Evolutionary conservation across 2,888 invertebrate genomes (phyloP).

Genomic region (Agrochola macilenta): DNA sequence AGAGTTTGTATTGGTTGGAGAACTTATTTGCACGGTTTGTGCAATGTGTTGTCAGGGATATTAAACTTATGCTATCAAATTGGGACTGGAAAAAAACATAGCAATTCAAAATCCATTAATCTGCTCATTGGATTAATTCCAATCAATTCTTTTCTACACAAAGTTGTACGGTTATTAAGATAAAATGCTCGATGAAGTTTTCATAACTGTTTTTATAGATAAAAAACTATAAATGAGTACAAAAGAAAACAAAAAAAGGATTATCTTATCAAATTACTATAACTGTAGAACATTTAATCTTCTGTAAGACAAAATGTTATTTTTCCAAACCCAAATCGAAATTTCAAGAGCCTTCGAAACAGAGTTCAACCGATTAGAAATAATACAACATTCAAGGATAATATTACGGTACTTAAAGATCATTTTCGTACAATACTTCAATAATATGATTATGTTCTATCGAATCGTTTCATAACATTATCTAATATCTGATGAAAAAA

Average conservation of each 20-base stretch:
- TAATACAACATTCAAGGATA: constrained; percentile 34
- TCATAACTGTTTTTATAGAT: neutral
- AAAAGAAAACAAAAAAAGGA: neutral
- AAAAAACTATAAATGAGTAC: neutral
- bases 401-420: constrained; percentile 37
- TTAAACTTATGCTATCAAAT: neutral
- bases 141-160: neutral
- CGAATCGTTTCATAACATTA: constrained; percentile 64
- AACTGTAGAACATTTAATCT: neutral
- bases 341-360: constrained; percentile 5
- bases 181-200: neutral
- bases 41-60: constrained; percentile 6
- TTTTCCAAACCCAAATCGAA: constrained; percentile 26
- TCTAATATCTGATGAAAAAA: constrained; percentile 67
- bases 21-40: neutral
- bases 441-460: constrained; percentile 59
- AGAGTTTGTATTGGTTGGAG: constrained; percentile 25
- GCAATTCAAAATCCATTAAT: too few species aligned
- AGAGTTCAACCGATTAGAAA: constrained; percentile 31
- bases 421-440: constrained; percentile 50
- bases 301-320: constrained; percentile 1
- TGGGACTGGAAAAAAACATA: neutral
- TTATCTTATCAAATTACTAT: constrained; percentile 9
- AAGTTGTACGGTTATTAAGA: neutral
- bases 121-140: neutral